phyloP scores from a whole-genome alignment of 2,113 vertebrate genomes.

The Haemorhous mexicanus region DNA sequence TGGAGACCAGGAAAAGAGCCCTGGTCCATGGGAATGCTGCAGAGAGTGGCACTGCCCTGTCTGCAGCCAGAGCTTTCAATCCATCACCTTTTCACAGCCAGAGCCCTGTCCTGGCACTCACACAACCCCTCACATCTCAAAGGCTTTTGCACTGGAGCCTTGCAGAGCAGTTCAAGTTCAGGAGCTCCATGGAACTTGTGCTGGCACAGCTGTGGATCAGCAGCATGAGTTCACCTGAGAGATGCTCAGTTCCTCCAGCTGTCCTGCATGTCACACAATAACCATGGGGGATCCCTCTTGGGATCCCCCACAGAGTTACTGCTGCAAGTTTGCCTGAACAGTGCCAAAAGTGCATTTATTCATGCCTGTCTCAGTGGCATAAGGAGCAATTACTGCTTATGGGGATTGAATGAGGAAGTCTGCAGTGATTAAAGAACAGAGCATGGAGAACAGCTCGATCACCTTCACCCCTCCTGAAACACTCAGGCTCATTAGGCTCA shows the following conservation, averaged over 20 bases:
- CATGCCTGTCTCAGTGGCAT: background rate
- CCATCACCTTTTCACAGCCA: background rate
- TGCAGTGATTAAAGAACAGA: conserved; percentile 23
- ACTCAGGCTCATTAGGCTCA: conserved; percentile 41
- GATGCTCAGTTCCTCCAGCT: background rate
- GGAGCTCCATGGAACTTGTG: background rate
- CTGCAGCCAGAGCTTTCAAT: background rate
- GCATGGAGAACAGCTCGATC: background rate
- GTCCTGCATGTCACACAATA: background rate
- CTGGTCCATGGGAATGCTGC: background rate
- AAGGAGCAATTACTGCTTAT: conserved; percentile 11
- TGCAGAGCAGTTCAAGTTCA: background rate
- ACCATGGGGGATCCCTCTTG: background rate
- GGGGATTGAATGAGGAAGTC: background rate
- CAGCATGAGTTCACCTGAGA: background rate
- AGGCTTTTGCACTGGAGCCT: background rate
- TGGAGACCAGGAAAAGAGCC: background rate
- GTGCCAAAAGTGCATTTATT: background rate
- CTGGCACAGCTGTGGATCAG: background rate
- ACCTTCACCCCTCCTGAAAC: conserved; percentile 12
- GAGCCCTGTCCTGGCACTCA: background rate
- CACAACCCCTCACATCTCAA: background rate
- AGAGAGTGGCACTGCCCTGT: background rate
- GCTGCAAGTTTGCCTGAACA: background rate
- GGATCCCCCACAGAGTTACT: background rate